Percentiles rank a stretch among this genome's conserved stretches.
These are phyloP conservation scores for Nerophis lumbriciformis DNA, from an alignment of 2,113 vertebrate genomes.

Conservation along the genomic window DNA sequence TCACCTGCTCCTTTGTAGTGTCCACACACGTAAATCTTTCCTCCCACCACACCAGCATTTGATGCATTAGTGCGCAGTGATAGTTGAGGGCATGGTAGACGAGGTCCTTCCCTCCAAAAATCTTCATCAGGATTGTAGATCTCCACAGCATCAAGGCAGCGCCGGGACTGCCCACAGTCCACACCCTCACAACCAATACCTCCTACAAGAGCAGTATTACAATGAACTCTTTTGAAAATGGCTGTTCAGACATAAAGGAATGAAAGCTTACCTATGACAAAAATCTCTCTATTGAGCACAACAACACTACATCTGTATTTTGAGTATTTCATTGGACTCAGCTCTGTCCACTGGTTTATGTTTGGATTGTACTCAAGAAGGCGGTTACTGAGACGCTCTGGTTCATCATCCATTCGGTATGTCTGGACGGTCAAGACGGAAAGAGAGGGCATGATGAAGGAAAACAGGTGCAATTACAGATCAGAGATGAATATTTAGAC, in stretches of 20 bases:
- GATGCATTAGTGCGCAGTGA: conserved; percentile 80
- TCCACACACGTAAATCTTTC: conserved; percentile 91
- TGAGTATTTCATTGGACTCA: conserved; percentile 85
- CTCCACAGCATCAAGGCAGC: conserved; percentile 86
- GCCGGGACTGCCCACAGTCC: conserved; percentile 88
- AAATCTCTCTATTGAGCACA: conserved; percentile 84
- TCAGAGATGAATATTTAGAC: conserved; percentile 1
- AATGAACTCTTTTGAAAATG: neutral
- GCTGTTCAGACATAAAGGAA: neutral
- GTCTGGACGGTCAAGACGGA: conserved; percentile 63
- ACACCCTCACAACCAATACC: conserved; percentile 88
- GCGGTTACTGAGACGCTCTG: conserved; percentile 89
- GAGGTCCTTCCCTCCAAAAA: conserved; percentile 87
- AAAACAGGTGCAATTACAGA: conserved; percentile 44
- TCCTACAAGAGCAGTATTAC: conserved; percentile 61
- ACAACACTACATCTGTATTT: conserved; percentile 91
- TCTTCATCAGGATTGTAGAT: conserved; percentile 90
- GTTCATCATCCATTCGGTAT: conserved; percentile 89
- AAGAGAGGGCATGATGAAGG: conserved; percentile 25
- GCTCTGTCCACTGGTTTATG: conserved; percentile 83
- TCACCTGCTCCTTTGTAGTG: conserved; percentile 93
- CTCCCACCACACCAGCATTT: conserved; percentile 82
- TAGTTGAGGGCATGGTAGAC: conserved; percentile 82
- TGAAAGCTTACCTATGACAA: conserved; percentile 82
- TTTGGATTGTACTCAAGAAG: conserved; percentile 84